These are phyloP conservation scores for Leptobrachium leishanense DNA, from an alignment of 2,113 vertebrate species.

Conservation along the genomic window DNA sequence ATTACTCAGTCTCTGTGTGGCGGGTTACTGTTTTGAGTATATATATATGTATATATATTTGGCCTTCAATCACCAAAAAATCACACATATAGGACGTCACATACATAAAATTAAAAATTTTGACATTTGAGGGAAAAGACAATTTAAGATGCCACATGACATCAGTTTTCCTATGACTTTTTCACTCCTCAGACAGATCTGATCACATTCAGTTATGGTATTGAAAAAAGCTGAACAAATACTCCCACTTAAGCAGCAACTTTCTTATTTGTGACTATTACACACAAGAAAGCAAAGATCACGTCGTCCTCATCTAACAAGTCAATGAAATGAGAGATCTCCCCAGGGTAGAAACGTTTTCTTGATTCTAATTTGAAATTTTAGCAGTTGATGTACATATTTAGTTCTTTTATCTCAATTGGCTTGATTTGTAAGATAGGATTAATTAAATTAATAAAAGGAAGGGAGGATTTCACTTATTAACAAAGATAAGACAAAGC, in stretches of 20 bases:
- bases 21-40: no score
- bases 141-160: background rate
- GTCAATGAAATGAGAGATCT: background rate
- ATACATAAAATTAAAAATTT: no score
- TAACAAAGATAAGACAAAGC: background rate
- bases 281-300: background rate
- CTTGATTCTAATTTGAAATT: background rate
- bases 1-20: no score
- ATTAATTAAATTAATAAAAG: conserved; percentile 7
- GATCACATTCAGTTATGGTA: no score
- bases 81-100: no score
- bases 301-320: background rate
- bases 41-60: no score
- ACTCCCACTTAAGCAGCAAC: no score
- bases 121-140: background rate
- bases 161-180: no score
- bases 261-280: background rate
- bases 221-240: no score
- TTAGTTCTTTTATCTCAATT: background rate
- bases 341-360: background rate
- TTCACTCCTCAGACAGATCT: no score
- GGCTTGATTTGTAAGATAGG: background rate
- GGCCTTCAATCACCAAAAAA: no score
- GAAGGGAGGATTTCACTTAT: background rate
- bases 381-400: background rate